phyloP scores from a whole-genome alignment of 2,888 invertebrate genomes.

The Habroteleia sp. region DNA sequence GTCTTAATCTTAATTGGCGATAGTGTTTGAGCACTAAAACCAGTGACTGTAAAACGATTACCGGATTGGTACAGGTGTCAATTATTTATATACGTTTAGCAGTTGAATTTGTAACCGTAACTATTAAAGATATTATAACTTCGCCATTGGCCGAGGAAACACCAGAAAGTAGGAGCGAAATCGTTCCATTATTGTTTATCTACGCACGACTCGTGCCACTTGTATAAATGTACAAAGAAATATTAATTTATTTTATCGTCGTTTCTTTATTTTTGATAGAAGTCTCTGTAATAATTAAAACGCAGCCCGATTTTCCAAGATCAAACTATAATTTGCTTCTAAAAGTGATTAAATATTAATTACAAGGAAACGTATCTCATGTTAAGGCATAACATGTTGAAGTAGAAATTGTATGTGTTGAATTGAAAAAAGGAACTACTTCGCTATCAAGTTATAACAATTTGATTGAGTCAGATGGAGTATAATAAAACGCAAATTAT shows the following conservation, averaged over 20 bases:
- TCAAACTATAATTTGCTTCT: constrained; percentile 14
- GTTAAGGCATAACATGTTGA: too few species aligned
- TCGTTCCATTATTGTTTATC: constrained; percentile 23
- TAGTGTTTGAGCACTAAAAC: too few species aligned
- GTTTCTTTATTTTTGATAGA: constrained; percentile 18
- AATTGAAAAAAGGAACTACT: too few species aligned
- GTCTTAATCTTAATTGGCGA: too few species aligned
- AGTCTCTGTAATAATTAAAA: constrained; percentile 8
- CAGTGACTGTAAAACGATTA: too few species aligned
- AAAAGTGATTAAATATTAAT: background rate
- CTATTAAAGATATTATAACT: constrained; percentile 34
- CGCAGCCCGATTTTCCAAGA: constrained; percentile 7
- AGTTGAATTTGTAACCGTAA: constrained; percentile 39
- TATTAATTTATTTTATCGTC: constrained; percentile 72
- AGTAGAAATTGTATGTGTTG: too few species aligned
- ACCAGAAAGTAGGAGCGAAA: constrained; percentile 5
- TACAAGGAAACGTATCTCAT: too few species aligned
- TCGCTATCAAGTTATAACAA: background rate
- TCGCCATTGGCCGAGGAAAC: constrained; percentile 53
- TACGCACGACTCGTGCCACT: constrained; percentile 69
- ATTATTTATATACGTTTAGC: constrained; percentile 36
- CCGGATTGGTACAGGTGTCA: constrained; percentile 23
- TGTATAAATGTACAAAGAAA: constrained; percentile 80
- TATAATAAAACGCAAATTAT: constrained; percentile 41
- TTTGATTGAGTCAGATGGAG: constrained; percentile 8